These are phyloP conservation scores for Formica selysi DNA, from an alignment of 1,140 invertebrate genomes.

Conservation along the genomic window DNA sequence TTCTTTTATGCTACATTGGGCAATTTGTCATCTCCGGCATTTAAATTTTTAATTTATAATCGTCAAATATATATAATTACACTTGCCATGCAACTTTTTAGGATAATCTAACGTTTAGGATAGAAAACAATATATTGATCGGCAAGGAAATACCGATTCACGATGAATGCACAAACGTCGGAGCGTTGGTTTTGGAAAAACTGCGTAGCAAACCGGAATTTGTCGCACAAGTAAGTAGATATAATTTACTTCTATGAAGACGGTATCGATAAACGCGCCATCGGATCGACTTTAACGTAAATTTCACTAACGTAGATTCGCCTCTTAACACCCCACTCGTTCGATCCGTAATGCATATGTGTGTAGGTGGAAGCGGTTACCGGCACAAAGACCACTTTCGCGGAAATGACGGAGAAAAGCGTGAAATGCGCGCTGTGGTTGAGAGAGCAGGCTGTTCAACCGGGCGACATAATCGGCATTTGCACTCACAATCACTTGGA, in stretches of 20 bases:
- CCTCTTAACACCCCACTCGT: conserved; percentile 1
- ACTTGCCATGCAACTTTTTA: not conserved
- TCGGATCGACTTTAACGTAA: conserved; percentile 38
- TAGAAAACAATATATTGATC: conserved; percentile 58
- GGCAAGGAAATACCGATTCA: conserved; percentile 41
- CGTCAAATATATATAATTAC: not conserved
- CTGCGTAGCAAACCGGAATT: conserved; percentile 49
- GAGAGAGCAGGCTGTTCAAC: conserved; percentile 79
- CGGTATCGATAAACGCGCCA: not conserved
- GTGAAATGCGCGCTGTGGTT: conserved; percentile 60
- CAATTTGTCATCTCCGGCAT: not conserved
- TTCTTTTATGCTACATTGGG: not conserved
- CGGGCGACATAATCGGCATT: conserved; percentile 83
- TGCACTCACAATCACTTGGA: conserved; percentile 85
- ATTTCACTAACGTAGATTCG: conserved; percentile 11
- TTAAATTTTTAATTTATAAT: not conserved
- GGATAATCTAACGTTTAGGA: conserved; percentile 18
- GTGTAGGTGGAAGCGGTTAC: conserved; percentile 53
- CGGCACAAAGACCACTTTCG: conserved; percentile 42
- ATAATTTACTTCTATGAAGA: conserved; percentile 5
- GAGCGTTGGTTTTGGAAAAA: conserved; percentile 54
- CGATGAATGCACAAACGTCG: conserved; percentile 51
- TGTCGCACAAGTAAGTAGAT: conserved; percentile 61
- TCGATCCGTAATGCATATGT: not conserved
- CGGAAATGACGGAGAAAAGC: conserved; percentile 62